These are phyloP conservation scores for Phengaris arion DNA, from an alignment of 2,888 invertebrate species.

Conservation along the genomic window DNA sequence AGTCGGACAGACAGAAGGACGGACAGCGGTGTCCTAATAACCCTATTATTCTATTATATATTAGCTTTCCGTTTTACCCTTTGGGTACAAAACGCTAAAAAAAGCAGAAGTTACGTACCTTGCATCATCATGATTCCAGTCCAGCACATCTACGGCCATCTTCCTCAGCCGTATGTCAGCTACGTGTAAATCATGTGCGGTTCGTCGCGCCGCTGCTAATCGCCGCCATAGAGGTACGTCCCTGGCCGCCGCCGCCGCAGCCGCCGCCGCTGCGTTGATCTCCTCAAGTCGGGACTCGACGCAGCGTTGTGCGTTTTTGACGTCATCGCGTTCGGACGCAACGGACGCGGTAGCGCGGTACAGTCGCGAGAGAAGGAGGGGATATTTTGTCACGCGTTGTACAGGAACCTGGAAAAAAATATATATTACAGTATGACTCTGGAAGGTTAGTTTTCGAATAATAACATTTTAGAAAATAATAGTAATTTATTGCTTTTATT, in stretches of 20 bases:
- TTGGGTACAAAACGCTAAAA: no score
- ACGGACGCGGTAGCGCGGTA: slow-evolving; percentile 93
- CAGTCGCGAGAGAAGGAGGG: slow-evolving; percentile 92
- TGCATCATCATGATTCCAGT: slow-evolving; percentile 96
- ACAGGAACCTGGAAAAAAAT: slow-evolving; percentile 87
- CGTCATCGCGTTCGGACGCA: slow-evolving; percentile 89
- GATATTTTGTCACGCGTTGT: slow-evolving; percentile 98
- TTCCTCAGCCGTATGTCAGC: slow-evolving; percentile 93
- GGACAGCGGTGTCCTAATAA: no score
- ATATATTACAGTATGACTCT: background rate
- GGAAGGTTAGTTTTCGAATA: no score
- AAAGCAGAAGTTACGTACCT: slow-evolving; percentile 50
- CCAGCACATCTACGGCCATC: slow-evolving; percentile 95
- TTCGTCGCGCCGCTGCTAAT: slow-evolving; percentile 87
- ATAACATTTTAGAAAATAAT: no score
- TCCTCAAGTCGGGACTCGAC: slow-evolving; percentile 96
- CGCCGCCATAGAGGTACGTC: slow-evolving; percentile 93
- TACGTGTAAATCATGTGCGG: slow-evolving; percentile 91
- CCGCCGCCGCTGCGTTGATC: slow-evolving; percentile 95
- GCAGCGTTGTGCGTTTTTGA: slow-evolving; percentile 93
- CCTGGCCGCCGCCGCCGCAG: slow-evolving; percentile 92
- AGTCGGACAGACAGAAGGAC: no score
- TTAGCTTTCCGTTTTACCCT: no score
- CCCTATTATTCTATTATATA: no score
- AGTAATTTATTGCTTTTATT: no score